These are phyloP conservation scores for Nematostella vectensis DNA, from an alignment of 92 coral and sea anemone species.

Conservation along the genomic window DNA sequence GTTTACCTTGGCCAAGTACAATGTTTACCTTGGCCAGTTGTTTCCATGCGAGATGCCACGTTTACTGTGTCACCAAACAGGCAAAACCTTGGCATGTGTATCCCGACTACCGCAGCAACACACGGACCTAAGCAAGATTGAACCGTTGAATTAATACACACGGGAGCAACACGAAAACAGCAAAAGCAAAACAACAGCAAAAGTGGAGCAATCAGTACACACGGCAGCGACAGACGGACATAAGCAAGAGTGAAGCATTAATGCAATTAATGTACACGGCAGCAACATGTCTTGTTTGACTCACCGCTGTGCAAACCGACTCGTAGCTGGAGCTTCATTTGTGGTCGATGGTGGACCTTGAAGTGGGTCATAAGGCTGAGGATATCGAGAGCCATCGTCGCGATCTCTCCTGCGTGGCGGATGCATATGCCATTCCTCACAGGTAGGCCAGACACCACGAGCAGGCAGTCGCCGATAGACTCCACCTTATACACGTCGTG, in stretches of 20 bases:
- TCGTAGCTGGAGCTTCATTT: slow-evolving; percentile 83
- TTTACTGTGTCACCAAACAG: slow-evolving; percentile 37
- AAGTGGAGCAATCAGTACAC: too few relatives aligned
- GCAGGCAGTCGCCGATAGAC: slow-evolving; percentile 85
- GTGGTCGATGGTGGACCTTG: slow-evolving; percentile 83
- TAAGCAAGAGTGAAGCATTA: too few relatives aligned
- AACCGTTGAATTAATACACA: neutral
- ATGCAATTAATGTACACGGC: too few relatives aligned
- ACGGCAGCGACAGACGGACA: too few relatives aligned
- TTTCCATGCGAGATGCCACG: slow-evolving; percentile 36
- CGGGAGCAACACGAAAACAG: too few relatives aligned
- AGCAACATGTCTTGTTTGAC: too few relatives aligned
- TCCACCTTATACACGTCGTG: slow-evolving; percentile 91
- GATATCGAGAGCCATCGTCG: slow-evolving; percentile 86
- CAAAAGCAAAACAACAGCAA: too few relatives aligned
- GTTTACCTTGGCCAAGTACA: too few relatives aligned
- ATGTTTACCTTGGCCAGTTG: slow-evolving; percentile 35
- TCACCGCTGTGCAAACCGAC: slow-evolving; percentile 93
- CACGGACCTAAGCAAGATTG: slow-evolving; percentile 15
- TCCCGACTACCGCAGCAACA: slow-evolving; percentile 30
- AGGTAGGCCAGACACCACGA: slow-evolving; percentile 90
- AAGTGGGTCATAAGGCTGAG: slow-evolving; percentile 78
- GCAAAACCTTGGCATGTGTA: slow-evolving; percentile 35
- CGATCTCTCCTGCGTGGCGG: slow-evolving; percentile 90
- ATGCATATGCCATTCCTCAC: slow-evolving; percentile 77